Percentiles rank a stretch among this genome's conserved stretches.
Evolutionary conservation across 2,797 vertebrate species (phyloP).

Genomic region (Sebastes hubbsi): DNA sequence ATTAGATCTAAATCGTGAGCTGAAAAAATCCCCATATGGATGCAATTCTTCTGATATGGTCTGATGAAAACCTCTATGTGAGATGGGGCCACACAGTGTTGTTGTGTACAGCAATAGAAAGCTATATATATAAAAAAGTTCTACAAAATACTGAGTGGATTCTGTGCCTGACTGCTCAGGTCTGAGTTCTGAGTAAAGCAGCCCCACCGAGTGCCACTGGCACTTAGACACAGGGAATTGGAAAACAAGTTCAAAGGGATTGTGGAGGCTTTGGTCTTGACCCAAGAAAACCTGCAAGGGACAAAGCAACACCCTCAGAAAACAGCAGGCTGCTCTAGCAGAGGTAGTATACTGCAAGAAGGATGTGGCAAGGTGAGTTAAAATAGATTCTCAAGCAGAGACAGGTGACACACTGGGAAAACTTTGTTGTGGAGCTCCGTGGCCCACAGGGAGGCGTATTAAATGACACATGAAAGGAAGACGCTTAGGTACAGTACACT

Average conservation of each 20-base stretch:
- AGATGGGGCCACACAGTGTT: neutral
- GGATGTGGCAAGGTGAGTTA: neutral
- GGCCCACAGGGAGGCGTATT: neutral
- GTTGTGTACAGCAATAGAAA: neutral
- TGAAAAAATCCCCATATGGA: neutral
- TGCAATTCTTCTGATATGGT: neutral
- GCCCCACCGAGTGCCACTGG: constrained; percentile 10
- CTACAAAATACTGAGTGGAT: neutral
- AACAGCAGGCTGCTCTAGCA: neutral
- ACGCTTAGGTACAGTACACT: neutral
- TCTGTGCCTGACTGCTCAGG: neutral
- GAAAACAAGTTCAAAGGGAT: constrained; percentile 54
- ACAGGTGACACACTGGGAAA: neutral
- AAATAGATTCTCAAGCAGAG: constrained; percentile 24
- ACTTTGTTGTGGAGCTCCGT: constrained; percentile 14
- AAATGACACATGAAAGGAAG: constrained; percentile 16
- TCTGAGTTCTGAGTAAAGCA: constrained; percentile 23
- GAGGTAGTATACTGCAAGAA: neutral
- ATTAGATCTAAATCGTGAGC: neutral
- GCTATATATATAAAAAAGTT: neutral
- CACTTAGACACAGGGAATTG: constrained; percentile 33
- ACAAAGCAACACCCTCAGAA: constrained; percentile 35
- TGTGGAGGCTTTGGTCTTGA: constrained; percentile 53
- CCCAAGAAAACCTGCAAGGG: constrained; percentile 38
- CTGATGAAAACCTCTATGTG: neutral